Conservation (phyloP, 1,140 invertebrate genomes). For the Drosophila lini region DNA sequence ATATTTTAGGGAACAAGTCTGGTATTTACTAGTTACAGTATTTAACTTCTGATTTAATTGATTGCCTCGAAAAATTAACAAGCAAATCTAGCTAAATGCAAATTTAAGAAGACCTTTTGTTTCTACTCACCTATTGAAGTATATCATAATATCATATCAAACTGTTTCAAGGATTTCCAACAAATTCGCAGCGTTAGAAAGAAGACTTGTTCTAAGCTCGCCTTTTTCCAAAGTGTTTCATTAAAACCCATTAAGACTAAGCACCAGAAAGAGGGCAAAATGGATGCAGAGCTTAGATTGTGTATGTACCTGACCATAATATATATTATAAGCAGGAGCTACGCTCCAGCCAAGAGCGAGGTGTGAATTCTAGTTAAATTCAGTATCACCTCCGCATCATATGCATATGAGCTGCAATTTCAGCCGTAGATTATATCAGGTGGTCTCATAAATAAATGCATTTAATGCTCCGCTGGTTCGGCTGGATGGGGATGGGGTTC, state of each 20-base stretch:
- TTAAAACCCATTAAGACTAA: neutral
- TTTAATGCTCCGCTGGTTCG: conserved; percentile 66
- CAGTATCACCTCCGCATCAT: conserved; percentile 67
- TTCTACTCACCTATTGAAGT: neutral
- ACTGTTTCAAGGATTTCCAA: neutral
- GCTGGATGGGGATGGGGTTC: conserved; percentile 7
- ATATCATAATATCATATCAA: neutral
- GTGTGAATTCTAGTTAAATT: conserved; percentile 79
- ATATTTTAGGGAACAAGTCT: neutral
- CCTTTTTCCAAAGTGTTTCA: neutral
- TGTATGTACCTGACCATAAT: conserved; percentile 33
- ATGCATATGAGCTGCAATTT: conserved; percentile 72
- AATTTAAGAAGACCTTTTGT: neutral
- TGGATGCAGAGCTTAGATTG: conserved; percentile 16
- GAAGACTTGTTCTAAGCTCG: neutral
- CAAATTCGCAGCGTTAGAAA: neutral
- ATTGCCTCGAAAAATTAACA: neutral
- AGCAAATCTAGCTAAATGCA: too few relatives aligned
- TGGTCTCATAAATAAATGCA: conserved; percentile 79
- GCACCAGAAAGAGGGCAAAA: conserved; percentile 3
- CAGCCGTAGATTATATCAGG: conserved; percentile 56
- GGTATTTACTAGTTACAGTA: neutral
- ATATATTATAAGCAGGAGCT: conserved; percentile 23
- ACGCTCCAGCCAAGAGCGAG: conserved; percentile 29
- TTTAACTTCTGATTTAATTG: neutral